Evolutionary conservation across 2,888 invertebrate species (phyloP).

Genomic region (Pimpla rufipes): DNA sequence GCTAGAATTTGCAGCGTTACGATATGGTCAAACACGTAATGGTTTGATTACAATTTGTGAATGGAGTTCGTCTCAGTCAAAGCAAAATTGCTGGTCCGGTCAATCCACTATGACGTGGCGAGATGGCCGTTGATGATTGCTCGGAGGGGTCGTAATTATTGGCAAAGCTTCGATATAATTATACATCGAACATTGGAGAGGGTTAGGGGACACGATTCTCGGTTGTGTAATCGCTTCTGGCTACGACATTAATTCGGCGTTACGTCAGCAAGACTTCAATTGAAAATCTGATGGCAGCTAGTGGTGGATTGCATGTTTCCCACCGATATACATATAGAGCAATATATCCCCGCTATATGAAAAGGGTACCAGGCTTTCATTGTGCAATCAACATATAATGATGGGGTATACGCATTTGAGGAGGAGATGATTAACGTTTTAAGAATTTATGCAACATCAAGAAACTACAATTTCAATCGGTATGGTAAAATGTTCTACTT

Average conservation of each 20-base stretch:
- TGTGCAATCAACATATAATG: not conserved
- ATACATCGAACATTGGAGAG: slow-evolving; percentile 15
- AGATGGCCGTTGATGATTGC: not conserved
- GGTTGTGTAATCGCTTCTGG: slow-evolving; percentile 34
- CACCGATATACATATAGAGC: not conserved
- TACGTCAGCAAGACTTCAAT: slow-evolving; percentile 22
- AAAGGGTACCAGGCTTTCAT: not conserved
- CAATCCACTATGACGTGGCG: not conserved
- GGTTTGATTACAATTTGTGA: not conserved
- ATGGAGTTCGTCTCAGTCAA: not conserved
- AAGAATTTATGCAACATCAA: too few relatives aligned
- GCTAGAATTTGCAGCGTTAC: not conserved
- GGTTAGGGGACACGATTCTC: slow-evolving; percentile 11
- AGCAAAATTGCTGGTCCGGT: not conserved
- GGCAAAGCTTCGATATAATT: slow-evolving; percentile 22
- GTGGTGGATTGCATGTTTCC: not conserved
- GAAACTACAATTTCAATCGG: too few relatives aligned
- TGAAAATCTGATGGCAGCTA: not conserved
- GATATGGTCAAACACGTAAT: not conserved
- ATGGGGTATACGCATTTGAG: too few relatives aligned
- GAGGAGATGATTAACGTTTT: too few relatives aligned
- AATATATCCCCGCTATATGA: not conserved
- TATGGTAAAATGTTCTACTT: too few relatives aligned
- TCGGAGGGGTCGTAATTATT: slow-evolving; percentile 14
- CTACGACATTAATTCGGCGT: slow-evolving; percentile 31